Conservation (phyloP, 2,113 vertebrate species). For the Aleadryas rufinucha region DNA sequence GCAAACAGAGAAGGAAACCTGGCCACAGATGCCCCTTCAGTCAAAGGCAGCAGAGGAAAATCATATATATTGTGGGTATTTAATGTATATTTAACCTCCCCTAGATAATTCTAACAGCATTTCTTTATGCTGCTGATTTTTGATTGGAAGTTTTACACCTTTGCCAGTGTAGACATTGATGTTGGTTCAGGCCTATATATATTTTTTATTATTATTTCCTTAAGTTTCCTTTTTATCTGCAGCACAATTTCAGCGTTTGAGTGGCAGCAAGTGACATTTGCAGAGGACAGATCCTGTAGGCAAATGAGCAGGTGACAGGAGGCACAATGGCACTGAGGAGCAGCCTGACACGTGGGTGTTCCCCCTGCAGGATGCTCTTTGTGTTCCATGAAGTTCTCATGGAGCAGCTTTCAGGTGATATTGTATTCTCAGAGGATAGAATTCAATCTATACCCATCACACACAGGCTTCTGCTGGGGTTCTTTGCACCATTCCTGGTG, state of each 20-base stretch:
- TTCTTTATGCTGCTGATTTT: neutral
- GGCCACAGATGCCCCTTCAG: neutral
- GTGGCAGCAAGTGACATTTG: neutral
- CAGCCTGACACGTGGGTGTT: neutral
- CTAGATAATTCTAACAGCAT: neutral
- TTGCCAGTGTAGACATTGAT: neutral
- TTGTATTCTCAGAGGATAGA: neutral
- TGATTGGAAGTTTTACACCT: neutral
- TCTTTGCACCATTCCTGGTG: neutral
- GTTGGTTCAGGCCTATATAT: neutral
- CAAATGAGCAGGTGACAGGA: conserved; percentile 23
- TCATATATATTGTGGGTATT: neutral
- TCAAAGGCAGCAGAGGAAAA: neutral
- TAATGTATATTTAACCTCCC: neutral
- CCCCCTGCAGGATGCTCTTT: neutral
- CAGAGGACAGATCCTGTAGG: neutral
- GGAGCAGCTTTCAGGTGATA: neutral
- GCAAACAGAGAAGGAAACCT: neutral
- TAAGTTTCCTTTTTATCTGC: neutral
- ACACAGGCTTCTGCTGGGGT: neutral
- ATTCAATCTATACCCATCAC: neutral
- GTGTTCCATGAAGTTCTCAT: neutral
- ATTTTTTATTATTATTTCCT: neutral
- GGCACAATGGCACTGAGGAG: conserved; percentile 8
- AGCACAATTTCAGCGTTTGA: neutral